phyloP scores from a whole-genome alignment of 2,888 invertebrate species.

The Cryptus armator region DNA sequence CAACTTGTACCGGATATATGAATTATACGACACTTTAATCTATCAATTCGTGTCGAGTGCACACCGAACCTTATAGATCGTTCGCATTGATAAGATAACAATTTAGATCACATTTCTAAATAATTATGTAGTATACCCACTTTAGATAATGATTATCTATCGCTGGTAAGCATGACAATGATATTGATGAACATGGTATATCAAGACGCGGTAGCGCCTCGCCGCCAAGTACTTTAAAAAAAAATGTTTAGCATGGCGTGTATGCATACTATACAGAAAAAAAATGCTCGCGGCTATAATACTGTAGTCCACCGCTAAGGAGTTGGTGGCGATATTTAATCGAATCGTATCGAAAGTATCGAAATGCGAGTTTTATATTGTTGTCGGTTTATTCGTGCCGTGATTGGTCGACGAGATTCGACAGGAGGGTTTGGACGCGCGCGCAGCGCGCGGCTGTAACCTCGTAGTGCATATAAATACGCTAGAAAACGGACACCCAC shows the following conservation, averaged over 20 bases:
- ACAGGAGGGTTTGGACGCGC: too few relatives aligned
- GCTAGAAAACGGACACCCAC: not conserved
- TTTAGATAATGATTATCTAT: conserved; percentile 32
- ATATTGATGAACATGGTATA: not conserved
- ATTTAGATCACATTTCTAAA: not conserved
- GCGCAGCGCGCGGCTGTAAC: not conserved
- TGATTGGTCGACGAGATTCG: too few relatives aligned
- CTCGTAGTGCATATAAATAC: not conserved
- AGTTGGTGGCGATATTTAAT: too few relatives aligned
- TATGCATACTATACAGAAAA: not conserved
- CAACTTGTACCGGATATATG: not conserved
- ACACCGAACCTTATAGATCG: not conserved
- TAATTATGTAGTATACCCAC: not conserved
- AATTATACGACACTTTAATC: not conserved
- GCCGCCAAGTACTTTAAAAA: too few relatives aligned
- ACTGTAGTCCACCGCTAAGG: too few relatives aligned
- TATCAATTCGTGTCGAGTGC: conserved; percentile 4
- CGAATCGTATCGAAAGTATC: too few relatives aligned
- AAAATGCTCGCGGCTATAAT: not conserved
- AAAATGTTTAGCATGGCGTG: too few relatives aligned
- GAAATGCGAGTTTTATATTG: too few relatives aligned
- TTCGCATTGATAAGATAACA: not conserved
- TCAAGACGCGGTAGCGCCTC: too few relatives aligned
- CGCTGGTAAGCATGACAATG: conserved; percentile 23
- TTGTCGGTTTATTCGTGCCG: too few relatives aligned